A percentile compares a stretch with the other conserved stretches of the same genome.
These are phyloP conservation scores for Hoplostethus atlanticus DNA, from an alignment of 2,797 vertebrate species.

Conservation along the genomic window DNA sequence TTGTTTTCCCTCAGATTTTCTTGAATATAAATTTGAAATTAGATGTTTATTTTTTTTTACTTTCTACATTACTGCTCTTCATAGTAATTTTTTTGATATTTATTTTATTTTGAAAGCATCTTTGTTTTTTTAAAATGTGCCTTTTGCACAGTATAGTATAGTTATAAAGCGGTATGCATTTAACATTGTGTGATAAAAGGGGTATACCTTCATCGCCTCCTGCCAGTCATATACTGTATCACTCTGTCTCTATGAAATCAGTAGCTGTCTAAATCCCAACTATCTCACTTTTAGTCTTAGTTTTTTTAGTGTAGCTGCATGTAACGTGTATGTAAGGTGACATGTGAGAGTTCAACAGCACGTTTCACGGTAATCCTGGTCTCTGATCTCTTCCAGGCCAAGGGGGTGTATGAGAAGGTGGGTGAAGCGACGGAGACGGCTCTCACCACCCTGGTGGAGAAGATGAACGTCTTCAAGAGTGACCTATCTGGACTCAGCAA, in stretches of 20 bases:
- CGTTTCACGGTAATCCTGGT: conserved; percentile 14
- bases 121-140: no score
- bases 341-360: background rate
- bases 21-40: background rate
- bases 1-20: no score
- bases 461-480: conserved; percentile 89
- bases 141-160: background rate
- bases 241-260: background rate
- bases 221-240: background rate
- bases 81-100: no score
- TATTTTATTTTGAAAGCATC: no score
- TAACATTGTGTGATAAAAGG: background rate
- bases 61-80: no score
- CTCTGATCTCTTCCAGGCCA: conserved; percentile 68
- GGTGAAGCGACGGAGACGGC: conserved; percentile 88
- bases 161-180: background rate
- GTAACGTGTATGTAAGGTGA: background rate
- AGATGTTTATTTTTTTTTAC: no score
- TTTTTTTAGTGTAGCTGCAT: no score
- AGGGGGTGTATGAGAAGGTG: conserved; percentile 89
- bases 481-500: conserved; percentile 81
- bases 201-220: no score
- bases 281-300: no score
- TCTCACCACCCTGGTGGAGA: conserved; percentile 88
- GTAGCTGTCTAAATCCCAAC: background rate